phyloP scores from a whole-genome alignment of 35 echinoderm and acorn worm genomes.

The Diadema setosum region DNA sequence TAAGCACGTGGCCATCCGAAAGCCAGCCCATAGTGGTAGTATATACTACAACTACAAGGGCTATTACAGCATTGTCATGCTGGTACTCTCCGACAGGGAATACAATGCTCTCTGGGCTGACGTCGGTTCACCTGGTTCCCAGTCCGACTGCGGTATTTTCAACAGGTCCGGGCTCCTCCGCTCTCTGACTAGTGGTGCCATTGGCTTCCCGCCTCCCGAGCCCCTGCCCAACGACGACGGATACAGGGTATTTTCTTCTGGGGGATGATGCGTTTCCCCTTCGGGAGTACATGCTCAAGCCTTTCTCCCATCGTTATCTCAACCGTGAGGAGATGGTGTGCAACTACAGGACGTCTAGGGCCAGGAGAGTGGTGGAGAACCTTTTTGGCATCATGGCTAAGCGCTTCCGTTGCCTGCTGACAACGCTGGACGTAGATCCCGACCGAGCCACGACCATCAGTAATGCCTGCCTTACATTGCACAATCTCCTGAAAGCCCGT shows the following conservation, averaged over 20 bases:
- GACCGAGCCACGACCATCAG: background rate
- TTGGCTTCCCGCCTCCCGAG: conserved; percentile 15
- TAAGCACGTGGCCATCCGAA: conserved; percentile 22
- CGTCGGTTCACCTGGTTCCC: background rate
- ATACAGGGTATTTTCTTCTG: background rate
- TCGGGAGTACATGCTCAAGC: background rate
- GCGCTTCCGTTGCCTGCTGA: conserved; percentile 6
- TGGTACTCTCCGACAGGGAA: conserved; percentile 18
- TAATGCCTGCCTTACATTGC: conserved; percentile 11
- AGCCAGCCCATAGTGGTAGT: background rate
- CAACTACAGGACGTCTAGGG: conserved; percentile 20
- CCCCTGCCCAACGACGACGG: conserved; percentile 24
- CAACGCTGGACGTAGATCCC: background rate
- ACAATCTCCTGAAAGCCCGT: conserved; percentile 10
- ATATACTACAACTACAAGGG: conserved; percentile 56
- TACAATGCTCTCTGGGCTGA: conserved; percentile 42
- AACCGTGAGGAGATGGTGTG: background rate
- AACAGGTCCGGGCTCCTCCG: background rate
- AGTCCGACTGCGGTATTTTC: background rate
- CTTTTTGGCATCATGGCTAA: conserved; percentile 20
- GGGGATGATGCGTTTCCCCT: conserved; percentile 31
- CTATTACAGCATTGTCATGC: conserved; percentile 24
- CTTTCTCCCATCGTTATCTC: background rate
- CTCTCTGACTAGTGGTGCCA: background rate
- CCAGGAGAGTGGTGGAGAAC: conserved; percentile 13